Conservation (phyloP, 92 coral and sea anemone species). For the Parazoanthus darwini region DNA sequence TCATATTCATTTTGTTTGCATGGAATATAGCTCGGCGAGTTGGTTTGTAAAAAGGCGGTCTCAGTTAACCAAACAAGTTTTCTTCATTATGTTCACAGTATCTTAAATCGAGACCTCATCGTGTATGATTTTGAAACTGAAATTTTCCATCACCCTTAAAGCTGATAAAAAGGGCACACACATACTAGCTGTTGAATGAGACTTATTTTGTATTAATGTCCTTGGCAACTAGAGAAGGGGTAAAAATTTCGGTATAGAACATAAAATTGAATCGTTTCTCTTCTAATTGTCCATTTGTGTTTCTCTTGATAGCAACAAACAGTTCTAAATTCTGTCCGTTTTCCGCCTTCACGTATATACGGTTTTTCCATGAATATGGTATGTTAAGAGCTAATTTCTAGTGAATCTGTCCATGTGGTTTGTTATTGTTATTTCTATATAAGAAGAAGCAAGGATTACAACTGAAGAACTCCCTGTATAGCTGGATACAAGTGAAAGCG, state of each 20-base stretch:
- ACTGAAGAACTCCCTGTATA: neutral
- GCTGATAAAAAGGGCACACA: neutral
- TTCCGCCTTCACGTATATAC: neutral
- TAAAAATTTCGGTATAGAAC: neutral
- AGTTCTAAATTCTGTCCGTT: neutral
- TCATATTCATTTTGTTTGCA: slow-evolving; percentile 4
- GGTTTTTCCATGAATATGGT: neutral
- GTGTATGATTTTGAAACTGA: neutral
- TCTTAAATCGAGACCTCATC: neutral
- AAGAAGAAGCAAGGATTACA: neutral
- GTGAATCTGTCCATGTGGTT: neutral
- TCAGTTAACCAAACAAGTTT: slow-evolving; percentile 13
- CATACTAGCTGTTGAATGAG: neutral
- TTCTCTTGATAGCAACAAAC: neutral
- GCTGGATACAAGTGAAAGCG: neutral
- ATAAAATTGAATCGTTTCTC: neutral
- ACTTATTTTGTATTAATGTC: neutral
- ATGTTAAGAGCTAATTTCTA: neutral
- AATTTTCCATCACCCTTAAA: neutral
- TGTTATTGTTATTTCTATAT: neutral
- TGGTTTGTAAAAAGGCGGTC: slow-evolving; percentile 5
- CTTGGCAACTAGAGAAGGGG: neutral
- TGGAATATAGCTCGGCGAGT: neutral
- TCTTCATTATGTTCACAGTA: neutral
- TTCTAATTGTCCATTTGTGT: neutral